Conservation (phyloP, 2,797 vertebrate species). For the Coilia nasus region DNA sequence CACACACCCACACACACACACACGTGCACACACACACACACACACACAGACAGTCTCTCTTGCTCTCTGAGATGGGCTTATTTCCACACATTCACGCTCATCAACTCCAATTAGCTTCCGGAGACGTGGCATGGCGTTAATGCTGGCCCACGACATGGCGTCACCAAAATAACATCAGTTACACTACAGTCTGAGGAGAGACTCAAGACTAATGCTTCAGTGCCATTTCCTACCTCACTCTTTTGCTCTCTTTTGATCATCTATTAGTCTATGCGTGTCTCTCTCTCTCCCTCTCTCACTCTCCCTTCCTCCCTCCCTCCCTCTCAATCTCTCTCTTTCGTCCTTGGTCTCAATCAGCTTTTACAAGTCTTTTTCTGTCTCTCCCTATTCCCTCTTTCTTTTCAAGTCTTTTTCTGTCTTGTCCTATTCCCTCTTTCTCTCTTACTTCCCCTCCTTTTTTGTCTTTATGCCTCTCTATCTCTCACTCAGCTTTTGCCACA, state of each 20-base stretch:
- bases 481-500: not conserved
- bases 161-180: conserved; percentile 49
- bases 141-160: conserved; percentile 44
- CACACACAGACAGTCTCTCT: conserved; percentile 24
- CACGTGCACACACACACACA: not conserved
- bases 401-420: not conserved
- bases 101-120: conserved; percentile 41
- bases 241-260: not conserved
- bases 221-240: not conserved
- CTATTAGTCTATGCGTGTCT: not conserved
- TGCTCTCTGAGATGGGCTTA: conserved; percentile 28
- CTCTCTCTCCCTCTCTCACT: too few species aligned
- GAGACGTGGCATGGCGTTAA: conserved; percentile 42
- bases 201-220: conserved; percentile 35
- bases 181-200: conserved; percentile 31
- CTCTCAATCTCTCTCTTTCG: too few species aligned
- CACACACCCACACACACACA: not conserved
- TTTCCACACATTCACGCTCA: conserved; percentile 35
- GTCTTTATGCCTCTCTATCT: not conserved
- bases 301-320: too few species aligned
- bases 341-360: too few species aligned
- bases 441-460: not conserved
- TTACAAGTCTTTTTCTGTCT: not conserved
- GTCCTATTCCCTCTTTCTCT: not conserved
- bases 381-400: not conserved